Evolutionary conservation across 2,113 vertebrate genomes (phyloP).

Genomic region (Gila orcuttii): DNA sequence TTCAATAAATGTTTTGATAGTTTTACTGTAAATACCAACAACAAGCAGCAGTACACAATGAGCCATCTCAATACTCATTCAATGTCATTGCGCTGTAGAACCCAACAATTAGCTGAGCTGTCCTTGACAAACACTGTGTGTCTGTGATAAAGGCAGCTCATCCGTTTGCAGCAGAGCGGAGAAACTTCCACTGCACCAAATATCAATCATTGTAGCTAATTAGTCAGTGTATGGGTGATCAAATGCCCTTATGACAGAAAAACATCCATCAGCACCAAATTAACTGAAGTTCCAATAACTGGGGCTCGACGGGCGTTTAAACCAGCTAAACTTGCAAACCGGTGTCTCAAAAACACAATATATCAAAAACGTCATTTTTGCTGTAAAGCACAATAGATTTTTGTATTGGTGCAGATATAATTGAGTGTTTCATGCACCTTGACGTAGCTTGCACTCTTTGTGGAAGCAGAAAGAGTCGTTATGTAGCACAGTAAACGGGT

Average conservation of each 20-base stretch:
- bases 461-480: not conserved
- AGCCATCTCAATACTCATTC: constrained; percentile 6
- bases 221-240: not conserved
- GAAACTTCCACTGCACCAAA: not conserved
- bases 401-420: not conserved
- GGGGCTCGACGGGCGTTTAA: not conserved
- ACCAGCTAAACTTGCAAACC: not conserved
- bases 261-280: not conserved
- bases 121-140: constrained; percentile 23
- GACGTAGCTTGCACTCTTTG: not conserved
- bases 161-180: not conserved
- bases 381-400: not conserved
- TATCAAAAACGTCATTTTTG: not conserved
- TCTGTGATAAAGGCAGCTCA: constrained; percentile 1
- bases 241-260: constrained; percentile 1
- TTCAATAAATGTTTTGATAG: constrained; percentile 30
- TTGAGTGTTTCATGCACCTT: not conserved
- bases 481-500: not conserved
- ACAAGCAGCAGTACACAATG: not conserved
- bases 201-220: not conserved
- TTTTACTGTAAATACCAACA: not conserved
- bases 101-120: not conserved
- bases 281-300: not conserved
- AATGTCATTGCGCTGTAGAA: not conserved
- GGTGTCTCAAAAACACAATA: not conserved